Percentiles rank a stretch among this genome's conserved stretches.
Conservation (phyloP, 2,888 invertebrate species). For the Selenia dentaria region DNA sequence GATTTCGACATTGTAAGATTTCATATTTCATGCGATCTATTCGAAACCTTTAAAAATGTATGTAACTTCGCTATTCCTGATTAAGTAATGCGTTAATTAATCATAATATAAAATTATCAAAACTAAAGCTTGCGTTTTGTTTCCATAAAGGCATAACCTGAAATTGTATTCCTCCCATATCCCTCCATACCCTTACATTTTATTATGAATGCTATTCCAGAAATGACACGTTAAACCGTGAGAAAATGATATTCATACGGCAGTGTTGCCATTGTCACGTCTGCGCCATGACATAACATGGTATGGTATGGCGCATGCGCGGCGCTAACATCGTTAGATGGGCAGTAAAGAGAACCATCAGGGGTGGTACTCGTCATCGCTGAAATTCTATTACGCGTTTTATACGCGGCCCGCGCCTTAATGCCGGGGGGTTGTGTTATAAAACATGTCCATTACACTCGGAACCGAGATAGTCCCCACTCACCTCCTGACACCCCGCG, state of each 20-base stretch:
- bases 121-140: too few relatives aligned
- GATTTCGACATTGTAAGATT: too few relatives aligned
- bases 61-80: too few relatives aligned
- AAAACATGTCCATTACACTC: constrained; percentile 70
- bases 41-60: too few relatives aligned
- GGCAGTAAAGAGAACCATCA: constrained; percentile 59
- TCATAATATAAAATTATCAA: too few relatives aligned
- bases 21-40: too few relatives aligned
- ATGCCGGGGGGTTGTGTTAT: constrained; percentile 67
- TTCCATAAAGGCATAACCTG: too few relatives aligned
- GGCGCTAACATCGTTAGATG: constrained; percentile 73
- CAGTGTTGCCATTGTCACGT: constrained; percentile 52
- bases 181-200: constrained; percentile 31
- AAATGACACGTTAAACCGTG: constrained; percentile 42
- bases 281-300: constrained; percentile 40
- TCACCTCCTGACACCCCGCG: constrained; percentile 40
- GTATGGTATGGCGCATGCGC: constrained; percentile 69
- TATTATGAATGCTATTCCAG: constrained; percentile 36
- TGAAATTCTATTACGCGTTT: constrained; percentile 82
- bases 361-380: constrained; percentile 65
- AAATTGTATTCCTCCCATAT: too few relatives aligned
- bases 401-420: constrained; percentile 75
- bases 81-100: too few relatives aligned
- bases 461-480: constrained; percentile 59
- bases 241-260: constrained; percentile 46